Conservation (phyloP, 1,140 invertebrate genomes). For the Drosophila bifasciata region DNA sequence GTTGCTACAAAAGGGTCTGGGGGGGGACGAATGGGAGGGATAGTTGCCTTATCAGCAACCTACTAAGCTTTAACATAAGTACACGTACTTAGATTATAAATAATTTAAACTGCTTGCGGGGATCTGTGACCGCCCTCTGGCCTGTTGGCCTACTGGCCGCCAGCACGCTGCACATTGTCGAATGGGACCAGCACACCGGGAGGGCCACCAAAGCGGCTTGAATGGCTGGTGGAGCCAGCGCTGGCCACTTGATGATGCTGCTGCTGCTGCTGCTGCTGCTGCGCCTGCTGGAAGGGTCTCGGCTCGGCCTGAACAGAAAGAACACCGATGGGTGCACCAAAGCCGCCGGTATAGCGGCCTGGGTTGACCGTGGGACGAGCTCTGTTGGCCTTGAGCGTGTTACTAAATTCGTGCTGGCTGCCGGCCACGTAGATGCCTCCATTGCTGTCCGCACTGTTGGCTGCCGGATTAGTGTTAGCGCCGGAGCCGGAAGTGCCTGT, state of each 20-base stretch:
- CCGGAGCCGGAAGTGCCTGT: neutral
- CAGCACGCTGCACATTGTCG: slow-evolving; percentile 69
- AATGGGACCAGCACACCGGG: slow-evolving; percentile 76
- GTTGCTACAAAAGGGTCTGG: slow-evolving; percentile 1
- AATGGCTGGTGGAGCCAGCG: slow-evolving; percentile 30
- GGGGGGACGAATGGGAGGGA: no score
- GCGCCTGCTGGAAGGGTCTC: slow-evolving; percentile 60
- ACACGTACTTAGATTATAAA: slow-evolving; percentile 71
- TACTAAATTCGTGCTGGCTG: slow-evolving; percentile 51
- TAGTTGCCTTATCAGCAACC: neutral
- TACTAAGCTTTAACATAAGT: slow-evolving; percentile 59
- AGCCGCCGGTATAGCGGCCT: slow-evolving; percentile 64
- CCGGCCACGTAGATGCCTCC: slow-evolving; percentile 62
- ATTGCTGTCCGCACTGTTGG: no score
- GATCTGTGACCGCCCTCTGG: slow-evolving; percentile 1
- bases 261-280: slow-evolving; percentile 13
- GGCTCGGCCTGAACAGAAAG: slow-evolving; percentile 51
- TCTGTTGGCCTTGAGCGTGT: slow-evolving; percentile 32
- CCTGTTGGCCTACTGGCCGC: slow-evolving; percentile 38
- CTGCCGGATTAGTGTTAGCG: slow-evolving; percentile 22
- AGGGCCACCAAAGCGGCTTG: slow-evolving; percentile 76
- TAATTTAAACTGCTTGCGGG: slow-evolving; percentile 73
- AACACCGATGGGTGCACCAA: slow-evolving; percentile 59
- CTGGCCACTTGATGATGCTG: slow-evolving; percentile 10
- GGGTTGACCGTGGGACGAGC: slow-evolving; percentile 42